Base-by-base conservation (phyloP, 2,797 vertebrate genomes). In the Macroramphosus scolopax region DNA sequence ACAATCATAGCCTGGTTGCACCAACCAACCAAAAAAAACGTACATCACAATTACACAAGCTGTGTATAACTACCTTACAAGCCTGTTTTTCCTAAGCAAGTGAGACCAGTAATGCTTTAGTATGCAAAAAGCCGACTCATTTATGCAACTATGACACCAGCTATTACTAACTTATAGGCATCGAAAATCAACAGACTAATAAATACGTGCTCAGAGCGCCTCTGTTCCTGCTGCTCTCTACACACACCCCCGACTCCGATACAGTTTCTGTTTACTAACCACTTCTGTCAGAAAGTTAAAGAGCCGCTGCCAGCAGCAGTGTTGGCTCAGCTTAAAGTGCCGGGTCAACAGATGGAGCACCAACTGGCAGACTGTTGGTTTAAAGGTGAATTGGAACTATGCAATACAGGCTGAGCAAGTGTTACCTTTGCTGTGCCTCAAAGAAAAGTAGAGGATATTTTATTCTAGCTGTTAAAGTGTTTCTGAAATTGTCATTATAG, bases 1-100 rank as follows among this genome's bases (percentile, higher is more conserved):
- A 98, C 95, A 84, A 98, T 98, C 95, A 98, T 99, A 63, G 95
- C 97, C 97, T 98, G 85, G 24, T 13, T 39, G 5, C 16, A 10
- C 22, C 47, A 1, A 16, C 24, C 18, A 17, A 14, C 29, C 9
- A 30, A 39, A 14, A 11, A 46, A 48, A n/a, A 44, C 25, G 54
- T 0, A 54, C 7, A 49, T 14, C 0, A 24, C 32, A 13, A 44
- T n/a, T 9, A 31, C n/a, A 18, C 28, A 1, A 7, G 18, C 31
- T 44, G n/a, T n/a, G n/a, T n/a, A 22, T 22, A 22, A 22, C 20
- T 22, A 22, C 6, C 6, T 22, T 3, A 22, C 20, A 22, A 3
- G 20, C 6, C 20, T 22, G 20, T 22, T 22, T 22, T 3, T 22
- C 20, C 20, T 3, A 22, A 3, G 20, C 6, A n/a, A n/a, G 20